Evolutionary conservation across 2,797 vertebrate genomes (phyloP), one percentile per base, ranked within the genome.

Genomic region (Artibeus lituratus): DNA sequence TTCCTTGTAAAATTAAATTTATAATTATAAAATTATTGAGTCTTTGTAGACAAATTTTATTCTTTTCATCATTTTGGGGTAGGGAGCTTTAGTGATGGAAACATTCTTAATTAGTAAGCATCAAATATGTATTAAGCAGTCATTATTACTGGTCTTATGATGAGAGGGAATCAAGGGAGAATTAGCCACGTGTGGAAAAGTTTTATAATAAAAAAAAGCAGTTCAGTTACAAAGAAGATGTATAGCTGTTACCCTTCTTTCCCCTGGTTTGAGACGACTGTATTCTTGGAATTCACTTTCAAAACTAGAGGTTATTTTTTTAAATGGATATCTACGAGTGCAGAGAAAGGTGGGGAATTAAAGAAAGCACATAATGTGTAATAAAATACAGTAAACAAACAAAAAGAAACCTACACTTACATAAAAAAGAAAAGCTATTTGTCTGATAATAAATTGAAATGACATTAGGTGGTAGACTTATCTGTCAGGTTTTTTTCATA

Each of bases 381-480:
- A 44, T 16, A 90, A 74, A 90, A 88, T 84, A 65, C 10, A 74
- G 39, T 39, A 35, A 92, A 67, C 12, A 37, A 67, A 67, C 12
- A 37, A 69, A 83, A 53, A 77, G 78, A 82, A 82, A 83, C 18
- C 14, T 15, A 87, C 7, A 55, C 7, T 80, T 24, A 22, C 18
- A 72, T 80, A 70, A 67, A 81, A 94, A 51, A 81, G 37, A 95
- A 57, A 85, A 24, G 14, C 11, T 85, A 10, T 51, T 87, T 94
- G 37, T 85, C 1, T 82, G 73, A n/a, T 62, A 94, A 65, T 78
- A 84, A 87, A 57, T 88, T 49, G 92, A 97, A 89, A 70, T 90
- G 37, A 39, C n/a, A 81, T n/a, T 26, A 65, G 3, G 16, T 86
- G 59, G 18, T 39, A 24, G 15, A 87, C 32, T 96, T 69, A 91